Evolutionary conservation across 2,797 vertebrate genomes (phyloP).

Genomic region (Novumbra hubbsi): DNA sequence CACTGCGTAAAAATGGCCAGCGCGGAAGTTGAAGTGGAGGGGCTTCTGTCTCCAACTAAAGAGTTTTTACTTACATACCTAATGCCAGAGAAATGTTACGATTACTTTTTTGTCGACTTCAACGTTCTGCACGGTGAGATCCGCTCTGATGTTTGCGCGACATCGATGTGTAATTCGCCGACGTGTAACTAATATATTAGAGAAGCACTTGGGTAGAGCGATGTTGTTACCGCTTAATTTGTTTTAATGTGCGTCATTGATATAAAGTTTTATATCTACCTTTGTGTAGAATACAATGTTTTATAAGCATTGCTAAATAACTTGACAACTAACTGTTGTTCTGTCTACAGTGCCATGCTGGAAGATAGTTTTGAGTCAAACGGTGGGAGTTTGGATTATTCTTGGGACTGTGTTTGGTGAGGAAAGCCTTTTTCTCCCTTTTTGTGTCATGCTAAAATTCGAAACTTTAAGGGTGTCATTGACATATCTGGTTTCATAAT

Average conservation of each 20-base stretch:
- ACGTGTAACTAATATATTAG: too few species aligned
- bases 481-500: neutral
- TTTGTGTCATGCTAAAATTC: neutral
- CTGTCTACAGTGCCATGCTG: slow-evolving; percentile 74
- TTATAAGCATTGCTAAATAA: neutral
- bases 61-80: slow-evolving; percentile 70
- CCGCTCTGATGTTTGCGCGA: neutral
- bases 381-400: slow-evolving; percentile 74
- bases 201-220: too few species aligned
- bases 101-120: slow-evolving; percentile 70
- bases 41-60: slow-evolving; percentile 42
- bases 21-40: slow-evolving; percentile 28
- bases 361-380: slow-evolving; percentile 76
- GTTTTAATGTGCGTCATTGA: too few species aligned
- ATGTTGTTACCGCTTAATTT: too few species aligned
- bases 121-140: slow-evolving; percentile 77
- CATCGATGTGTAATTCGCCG: too few species aligned
- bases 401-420: slow-evolving; percentile 80
- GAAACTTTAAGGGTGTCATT: neutral
- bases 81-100: slow-evolving; percentile 82
- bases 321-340: neutral
- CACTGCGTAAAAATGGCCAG: slow-evolving; percentile 46
- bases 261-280: too few species aligned
- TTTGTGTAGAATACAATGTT: neutral
- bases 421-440: slow-evolving; percentile 18